Evolutionary conservation across 2,888 invertebrate species (phyloP), one percentile per base, ranked within the genome.

Genomic region (Platycheirus albimanus): DNA sequence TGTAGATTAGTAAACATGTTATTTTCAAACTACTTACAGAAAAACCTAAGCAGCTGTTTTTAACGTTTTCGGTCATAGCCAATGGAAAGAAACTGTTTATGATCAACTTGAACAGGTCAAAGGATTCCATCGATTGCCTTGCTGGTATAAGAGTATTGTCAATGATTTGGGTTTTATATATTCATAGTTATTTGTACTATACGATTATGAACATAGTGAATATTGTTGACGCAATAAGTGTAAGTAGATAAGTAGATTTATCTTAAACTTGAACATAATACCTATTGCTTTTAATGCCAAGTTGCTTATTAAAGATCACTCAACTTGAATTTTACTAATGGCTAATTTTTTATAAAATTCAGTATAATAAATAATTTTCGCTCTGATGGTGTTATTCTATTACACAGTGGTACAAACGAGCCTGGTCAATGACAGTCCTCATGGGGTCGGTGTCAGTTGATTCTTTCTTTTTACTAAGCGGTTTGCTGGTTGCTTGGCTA

Each of bases 381-480:
- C 3, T 36, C n/a, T 36, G n/a, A 13, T 41, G 0, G 3, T 11
- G 36, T n/a, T 41, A 3, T 41, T 41, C 3, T 13, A 13, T 13
- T 13, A 11, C n/a, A 10, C 52, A 88, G 88, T 90, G 90, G 90
- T 30, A 87, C 8, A 70, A 88, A 76, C 87, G 88, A 0, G 88
- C 89, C 0, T 90, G 86, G 69, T 88, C 90, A 2, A 89, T 89
- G 89, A 84, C 89, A 28, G 86, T 89, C 1, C 85, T 90, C 87
- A 84, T 92, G 87, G 93, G 90, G 86, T 84, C 92, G 0, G 89
- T 93, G 2, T 92, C 93, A 0, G 94, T 94, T 0, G 94, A 94
- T 78, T 93, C 94, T 0, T 94, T 94, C 87, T 93, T 94, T 86
- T 88, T 93, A 28, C 87, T 94, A 84, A 93, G 93, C 85, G 94